A percentile compares a stretch with the other conserved stretches of the same genome.
phyloP scores from a whole-genome alignment of 2,888 invertebrate genomes.

The Steinernema hermaphroditum region DNA sequence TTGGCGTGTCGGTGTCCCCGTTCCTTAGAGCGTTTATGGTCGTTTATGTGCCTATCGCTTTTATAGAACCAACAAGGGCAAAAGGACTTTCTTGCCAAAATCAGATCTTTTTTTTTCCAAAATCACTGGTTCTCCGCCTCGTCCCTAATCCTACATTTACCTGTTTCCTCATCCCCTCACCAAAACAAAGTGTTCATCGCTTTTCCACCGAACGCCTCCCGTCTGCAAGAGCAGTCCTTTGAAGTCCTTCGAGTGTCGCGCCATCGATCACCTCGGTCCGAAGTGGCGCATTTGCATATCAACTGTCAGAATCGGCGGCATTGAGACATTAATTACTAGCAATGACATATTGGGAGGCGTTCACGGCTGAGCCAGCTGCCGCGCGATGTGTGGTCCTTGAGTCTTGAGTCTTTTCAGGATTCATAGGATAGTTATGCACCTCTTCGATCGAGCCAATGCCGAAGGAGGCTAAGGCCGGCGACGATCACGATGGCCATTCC shows the following conservation, averaged over 20 bases:
- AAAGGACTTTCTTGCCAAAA: no score
- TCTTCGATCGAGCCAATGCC: background rate
- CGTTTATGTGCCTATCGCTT: no score
- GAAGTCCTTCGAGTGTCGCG: background rate
- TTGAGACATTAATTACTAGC: constrained; percentile 9
- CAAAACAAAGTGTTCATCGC: no score
- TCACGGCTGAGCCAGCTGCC: background rate
- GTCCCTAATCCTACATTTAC: no score
- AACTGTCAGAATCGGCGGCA: constrained; percentile 1
- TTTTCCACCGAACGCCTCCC: background rate
- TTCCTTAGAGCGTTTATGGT: no score
- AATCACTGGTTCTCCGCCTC: no score
- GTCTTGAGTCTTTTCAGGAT: background rate
- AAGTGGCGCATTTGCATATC: constrained; percentile 13
- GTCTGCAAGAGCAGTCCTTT: background rate
- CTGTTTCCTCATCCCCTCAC: no score
- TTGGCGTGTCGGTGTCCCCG: no score
- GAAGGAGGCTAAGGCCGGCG: background rate
- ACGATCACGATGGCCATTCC: background rate
- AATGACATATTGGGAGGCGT: constrained; percentile 3
- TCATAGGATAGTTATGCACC: background rate
- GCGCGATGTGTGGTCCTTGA: constrained; percentile 1
- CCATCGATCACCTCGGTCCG: constrained; percentile 2
- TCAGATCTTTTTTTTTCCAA: no score
- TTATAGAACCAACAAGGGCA: no score